These are phyloP conservation scores for Drosophila triauraria DNA, from an alignment of 1,140 invertebrate species.

Conservation along the genomic window DNA sequence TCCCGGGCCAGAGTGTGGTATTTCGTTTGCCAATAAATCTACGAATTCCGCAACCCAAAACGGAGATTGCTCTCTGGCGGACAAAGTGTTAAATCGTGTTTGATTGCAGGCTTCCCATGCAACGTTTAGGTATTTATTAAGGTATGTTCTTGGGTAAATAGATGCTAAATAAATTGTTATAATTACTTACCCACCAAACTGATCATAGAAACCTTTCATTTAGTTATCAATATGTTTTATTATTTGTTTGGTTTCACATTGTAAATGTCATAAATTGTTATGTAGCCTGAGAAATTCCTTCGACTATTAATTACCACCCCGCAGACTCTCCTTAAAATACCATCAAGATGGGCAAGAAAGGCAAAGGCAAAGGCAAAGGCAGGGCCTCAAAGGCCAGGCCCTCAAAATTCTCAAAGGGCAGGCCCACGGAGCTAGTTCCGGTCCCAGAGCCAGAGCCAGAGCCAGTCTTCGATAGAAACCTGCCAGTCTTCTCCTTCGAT, in stretches of 20 bases:
- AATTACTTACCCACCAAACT: no score
- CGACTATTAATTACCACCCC: neutral
- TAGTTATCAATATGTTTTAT: neutral
- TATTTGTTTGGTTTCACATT: slow-evolving; percentile 3
- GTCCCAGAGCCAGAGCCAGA: neutral
- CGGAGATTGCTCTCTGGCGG: slow-evolving; percentile 23
- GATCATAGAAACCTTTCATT: neutral
- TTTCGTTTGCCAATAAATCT: slow-evolving; percentile 65
- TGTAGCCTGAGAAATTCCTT: slow-evolving; percentile 3
- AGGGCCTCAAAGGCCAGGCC: neutral
- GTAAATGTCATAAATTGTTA: neutral
- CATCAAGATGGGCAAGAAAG: slow-evolving; percentile 18
- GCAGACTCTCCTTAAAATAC: neutral
- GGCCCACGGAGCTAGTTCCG: neutral
- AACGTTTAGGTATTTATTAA: neutral
- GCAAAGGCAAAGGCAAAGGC: slow-evolving; percentile 11
- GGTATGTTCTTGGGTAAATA: neutral
- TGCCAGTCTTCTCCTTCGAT: slow-evolving; percentile 28
- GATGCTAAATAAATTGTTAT: neutral
- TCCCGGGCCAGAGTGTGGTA: neutral
- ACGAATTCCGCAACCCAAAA: slow-evolving; percentile 36
- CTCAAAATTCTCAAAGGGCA: neutral
- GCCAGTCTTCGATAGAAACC: slow-evolving; percentile 1
- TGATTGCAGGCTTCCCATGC: slow-evolving; percentile 15
- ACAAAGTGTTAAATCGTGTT: slow-evolving; percentile 42